Base-by-base conservation (phyloP, 1,140 invertebrate species). In the Ips nitidus region DNA sequence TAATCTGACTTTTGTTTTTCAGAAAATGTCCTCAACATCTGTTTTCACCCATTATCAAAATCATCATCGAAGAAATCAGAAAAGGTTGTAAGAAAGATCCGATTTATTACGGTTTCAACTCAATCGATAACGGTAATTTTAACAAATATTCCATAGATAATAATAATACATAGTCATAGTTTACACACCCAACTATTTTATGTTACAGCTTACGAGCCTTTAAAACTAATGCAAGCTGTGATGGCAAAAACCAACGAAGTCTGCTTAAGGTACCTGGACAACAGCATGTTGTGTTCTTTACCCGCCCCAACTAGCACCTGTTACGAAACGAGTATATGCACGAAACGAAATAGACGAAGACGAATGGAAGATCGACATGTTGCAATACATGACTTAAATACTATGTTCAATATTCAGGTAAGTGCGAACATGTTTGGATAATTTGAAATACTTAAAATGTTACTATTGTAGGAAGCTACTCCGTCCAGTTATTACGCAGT, bases 351-450 rank as follows among this genome's bases (percentile, higher is more conserved):
- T 82, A 84, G 82, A 41, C 83, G 94, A 62, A 84, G 93, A 70
- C 88, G 86, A 76, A 94, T 96, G 93, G 94, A 97, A 83, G 94
- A 97, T 78, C 81, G 90, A 61, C 91, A 93, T 77, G 86, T 93
- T 6, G 84, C 93, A 63, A 84, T 95, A 45, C 86, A 89, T 59
- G 87, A 91, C 76, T 82, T 91, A 71, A 87, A 90, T 76, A 83
- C 85, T 50, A 82, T 90, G 70, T 91, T 90, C 80, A 87, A 85
- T 77, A 85, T 90, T 69, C 81, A 86, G 80, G 87, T 88, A 78
- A 75, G 5, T 22, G 22, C 22, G 22, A 0, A 22, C 0, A 22
- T 22, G 22, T 22, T 22, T 22, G 22, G 22, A 22, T 22, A 22
- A 22, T 62, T 62, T 62, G n/a, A 45, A 50, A 38, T 41, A 38